Base-by-base conservation (phyloP, 2,797 vertebrate genomes). In the Perdix hodgsoniae region DNA sequence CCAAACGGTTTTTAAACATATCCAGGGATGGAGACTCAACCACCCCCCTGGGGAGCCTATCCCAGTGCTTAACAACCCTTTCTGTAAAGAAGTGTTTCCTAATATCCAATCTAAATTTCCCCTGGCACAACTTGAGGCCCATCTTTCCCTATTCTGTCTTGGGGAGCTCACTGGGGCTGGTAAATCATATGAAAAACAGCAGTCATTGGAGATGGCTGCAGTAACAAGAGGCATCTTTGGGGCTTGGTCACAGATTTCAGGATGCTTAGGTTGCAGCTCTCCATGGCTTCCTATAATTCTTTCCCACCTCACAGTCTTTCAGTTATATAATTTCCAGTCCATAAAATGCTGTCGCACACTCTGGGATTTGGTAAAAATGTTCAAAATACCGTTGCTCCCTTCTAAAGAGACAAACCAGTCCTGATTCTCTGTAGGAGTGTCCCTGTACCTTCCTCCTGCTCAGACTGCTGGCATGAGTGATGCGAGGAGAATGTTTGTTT, bases 281-380 rank as follows among this genome's bases (percentile, higher is more conserved):
- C 49, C 69, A 73, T 9, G 17, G 17, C 22, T 79, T 86, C 26
- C 40, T 11, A 1, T 27, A 74, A 75, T 87, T 95, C 72, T 54
- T 89, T 61, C 44, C 65, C 22, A 65, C 74, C 88, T 83, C 57
- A 65, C 17, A 57, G 35, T 39, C 29, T 69, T 93, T 74, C 79
- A n/a, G 23, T 75, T 75, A 54, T 29, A 54, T 54, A 65, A 87
- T 81, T 93, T 70, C 24, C n/a, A 74, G 35, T 49, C 45, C 63
- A 71, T 83, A 85, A 91, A 74, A 12, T 74, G 50, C 71, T 85
- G 80, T 77, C 61, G 61, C 47, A 37, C 13, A 12, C 29, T 26
- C 69, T 80, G 27, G 26, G 72, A 87, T 83, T 89, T 72, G 59
- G 40, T 65, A 80, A 80, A 83, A 94, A 11, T 31, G 63, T 80